Conservation (phyloP, 2,888 invertebrate species). For the Leucozona laternaria region DNA sequence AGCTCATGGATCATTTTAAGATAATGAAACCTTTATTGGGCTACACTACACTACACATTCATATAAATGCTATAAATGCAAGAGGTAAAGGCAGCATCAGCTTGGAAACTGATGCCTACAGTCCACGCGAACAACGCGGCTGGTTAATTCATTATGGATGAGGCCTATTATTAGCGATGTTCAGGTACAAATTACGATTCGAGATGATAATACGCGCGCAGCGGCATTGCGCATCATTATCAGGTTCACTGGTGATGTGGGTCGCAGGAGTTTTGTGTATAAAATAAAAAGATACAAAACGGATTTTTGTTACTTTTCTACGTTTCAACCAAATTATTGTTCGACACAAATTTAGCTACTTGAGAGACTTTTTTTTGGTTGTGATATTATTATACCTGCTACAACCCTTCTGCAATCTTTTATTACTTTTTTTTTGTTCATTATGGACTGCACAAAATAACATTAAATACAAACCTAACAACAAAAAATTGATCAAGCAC, state of each 20-base stretch:
- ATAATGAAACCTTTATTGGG: conserved; percentile 53
- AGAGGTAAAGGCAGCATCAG: conserved; percentile 4
- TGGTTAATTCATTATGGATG: conserved; percentile 71
- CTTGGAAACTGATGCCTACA: conserved; percentile 47
- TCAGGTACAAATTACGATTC: conserved; percentile 74
- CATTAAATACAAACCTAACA: not conserved
- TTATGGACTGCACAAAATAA: conserved; percentile 6
- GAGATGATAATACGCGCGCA: conserved; percentile 70
- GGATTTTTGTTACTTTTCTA: conserved; percentile 26
- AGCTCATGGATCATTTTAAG: conserved; percentile 64
- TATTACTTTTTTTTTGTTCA: not conserved
- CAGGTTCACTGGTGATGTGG: conserved; percentile 74
- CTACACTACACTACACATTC: not conserved
- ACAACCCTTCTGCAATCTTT: not conserved
- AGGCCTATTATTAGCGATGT: conserved; percentile 74
- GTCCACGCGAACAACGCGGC: conserved; percentile 65
- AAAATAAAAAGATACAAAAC: conserved; percentile 10
- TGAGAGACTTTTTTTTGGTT: conserved; percentile 12
- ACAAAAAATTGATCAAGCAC: not conserved
- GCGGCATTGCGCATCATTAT: conserved; percentile 74
- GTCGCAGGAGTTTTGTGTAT: conserved; percentile 51
- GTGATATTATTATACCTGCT: not conserved
- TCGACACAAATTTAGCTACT: conserved; percentile 58
- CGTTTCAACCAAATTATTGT: conserved; percentile 57
- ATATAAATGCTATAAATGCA: not conserved